These are phyloP conservation scores for Diploscapter pachys DNA, from an alignment of 1,140 invertebrate genomes.

Conservation along the genomic window DNA sequence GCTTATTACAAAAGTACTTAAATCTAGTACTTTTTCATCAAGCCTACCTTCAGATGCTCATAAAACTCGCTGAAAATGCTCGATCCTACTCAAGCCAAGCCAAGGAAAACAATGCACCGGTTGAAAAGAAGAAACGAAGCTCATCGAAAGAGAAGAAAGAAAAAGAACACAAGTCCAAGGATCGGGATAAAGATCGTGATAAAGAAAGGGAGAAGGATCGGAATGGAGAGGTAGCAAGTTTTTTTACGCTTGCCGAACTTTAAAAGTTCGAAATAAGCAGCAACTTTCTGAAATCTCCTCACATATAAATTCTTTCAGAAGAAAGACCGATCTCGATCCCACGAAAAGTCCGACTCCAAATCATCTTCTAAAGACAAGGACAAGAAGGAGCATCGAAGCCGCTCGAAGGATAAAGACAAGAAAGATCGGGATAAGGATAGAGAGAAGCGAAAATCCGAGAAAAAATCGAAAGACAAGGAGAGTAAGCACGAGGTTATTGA, in stretches of 20 bases:
- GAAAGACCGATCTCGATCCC: background rate
- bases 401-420: slow-evolving; percentile 10
- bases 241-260: background rate
- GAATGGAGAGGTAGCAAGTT: slow-evolving; percentile 4
- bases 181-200: slow-evolving; percentile 9
- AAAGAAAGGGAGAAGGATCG: slow-evolving; percentile 6
- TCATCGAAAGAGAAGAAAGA: slow-evolving; percentile 17
- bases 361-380: background rate
- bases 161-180: slow-evolving; percentile 17
- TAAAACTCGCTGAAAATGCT: slow-evolving; percentile 20
- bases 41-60: slow-evolving; percentile 16
- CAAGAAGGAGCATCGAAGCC: background rate
- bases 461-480: background rate
- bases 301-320: background rate
- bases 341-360: background rate
- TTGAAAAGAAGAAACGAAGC: slow-evolving; percentile 5
- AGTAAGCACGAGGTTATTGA: background rate
- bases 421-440: slow-evolving; percentile 12
- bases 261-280: too few species aligned
- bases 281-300: background rate
- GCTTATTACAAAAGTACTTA: too few species aligned
- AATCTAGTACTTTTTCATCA: too few species aligned
- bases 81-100: background rate
- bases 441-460: slow-evolving; percentile 9
- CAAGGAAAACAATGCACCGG: background rate